Evolutionary conservation across 2,113 vertebrate genomes (phyloP).

Genomic region (Ivindomyrus marchei): DNA sequence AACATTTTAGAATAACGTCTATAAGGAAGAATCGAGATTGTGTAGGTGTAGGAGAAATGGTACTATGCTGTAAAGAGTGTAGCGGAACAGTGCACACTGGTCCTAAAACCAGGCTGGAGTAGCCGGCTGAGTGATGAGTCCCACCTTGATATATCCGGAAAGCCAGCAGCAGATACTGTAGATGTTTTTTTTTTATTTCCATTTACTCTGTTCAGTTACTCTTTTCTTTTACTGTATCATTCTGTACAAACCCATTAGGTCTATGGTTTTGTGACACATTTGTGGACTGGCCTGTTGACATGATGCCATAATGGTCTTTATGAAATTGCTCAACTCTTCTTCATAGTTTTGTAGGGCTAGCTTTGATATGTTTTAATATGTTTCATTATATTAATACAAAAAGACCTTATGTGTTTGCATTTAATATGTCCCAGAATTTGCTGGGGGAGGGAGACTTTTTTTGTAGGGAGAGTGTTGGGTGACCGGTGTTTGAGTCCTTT

Average conservation of each 20-base stretch:
- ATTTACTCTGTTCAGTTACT: not conserved
- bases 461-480: not conserved
- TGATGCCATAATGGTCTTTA: not conserved
- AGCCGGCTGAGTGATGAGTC: not conserved
- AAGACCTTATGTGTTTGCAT: not conserved
- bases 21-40: not conserved
- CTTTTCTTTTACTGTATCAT: not conserved
- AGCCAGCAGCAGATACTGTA: not conserved
- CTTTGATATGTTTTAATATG: not conserved
- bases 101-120: not conserved
- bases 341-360: not conserved
- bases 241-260: not conserved
- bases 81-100: not conserved
- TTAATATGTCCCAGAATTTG: not conserved
- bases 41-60: not conserved
- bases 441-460: not conserved
- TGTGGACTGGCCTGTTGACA: not conserved
- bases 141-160: not conserved
- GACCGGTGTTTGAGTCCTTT: not conserved
- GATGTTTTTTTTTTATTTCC: not conserved
- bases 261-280: not conserved
- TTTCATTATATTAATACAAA: not conserved
- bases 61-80: not conserved
- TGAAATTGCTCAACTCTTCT: not conserved
- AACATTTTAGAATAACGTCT: not conserved